Percentiles rank a stretch among this genome's conserved stretches.
Evolutionary conservation across 2,113 vertebrate species (phyloP).

Genomic region (Neotragus pygmaeus): DNA sequence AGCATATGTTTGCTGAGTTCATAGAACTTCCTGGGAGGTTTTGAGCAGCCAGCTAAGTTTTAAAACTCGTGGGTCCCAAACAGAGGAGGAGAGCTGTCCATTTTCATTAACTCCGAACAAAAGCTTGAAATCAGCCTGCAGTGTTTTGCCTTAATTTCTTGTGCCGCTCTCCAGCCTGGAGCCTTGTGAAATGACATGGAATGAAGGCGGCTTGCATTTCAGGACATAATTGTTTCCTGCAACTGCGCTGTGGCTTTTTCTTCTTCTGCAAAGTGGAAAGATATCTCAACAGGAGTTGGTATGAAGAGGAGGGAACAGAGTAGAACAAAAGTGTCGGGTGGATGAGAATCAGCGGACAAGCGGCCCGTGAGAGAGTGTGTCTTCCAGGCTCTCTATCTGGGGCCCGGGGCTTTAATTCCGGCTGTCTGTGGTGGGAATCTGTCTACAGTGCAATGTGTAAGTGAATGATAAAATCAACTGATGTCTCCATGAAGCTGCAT

Average conservation of each 20-base stretch:
- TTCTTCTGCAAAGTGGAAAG: constrained; percentile 32
- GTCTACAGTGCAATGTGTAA: neutral
- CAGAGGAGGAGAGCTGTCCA: constrained; percentile 39
- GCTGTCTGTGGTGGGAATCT: neutral
- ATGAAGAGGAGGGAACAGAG: neutral
- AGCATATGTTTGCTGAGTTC: neutral
- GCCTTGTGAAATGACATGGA: neutral
- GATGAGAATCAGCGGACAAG: neutral
- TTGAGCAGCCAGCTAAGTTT: neutral
- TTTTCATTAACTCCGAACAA: constrained; percentile 58
- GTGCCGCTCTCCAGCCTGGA: neutral
- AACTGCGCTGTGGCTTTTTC: neutral
- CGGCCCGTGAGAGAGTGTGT: neutral
- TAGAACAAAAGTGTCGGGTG: neutral
- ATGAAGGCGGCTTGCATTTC: constrained; percentile 9
- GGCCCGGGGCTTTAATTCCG: neutral
- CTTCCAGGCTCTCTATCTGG: neutral
- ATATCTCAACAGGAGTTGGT: neutral
- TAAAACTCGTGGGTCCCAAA: neutral
- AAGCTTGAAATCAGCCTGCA: constrained; percentile 28
- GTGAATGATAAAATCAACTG: neutral
- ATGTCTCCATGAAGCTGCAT: neutral
- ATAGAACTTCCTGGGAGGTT: neutral
- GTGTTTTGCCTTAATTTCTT: neutral
- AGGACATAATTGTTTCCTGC: neutral